Evolutionary conservation across 2,797 vertebrate genomes (phyloP).

Genomic region (Acomys russatus): DNA sequence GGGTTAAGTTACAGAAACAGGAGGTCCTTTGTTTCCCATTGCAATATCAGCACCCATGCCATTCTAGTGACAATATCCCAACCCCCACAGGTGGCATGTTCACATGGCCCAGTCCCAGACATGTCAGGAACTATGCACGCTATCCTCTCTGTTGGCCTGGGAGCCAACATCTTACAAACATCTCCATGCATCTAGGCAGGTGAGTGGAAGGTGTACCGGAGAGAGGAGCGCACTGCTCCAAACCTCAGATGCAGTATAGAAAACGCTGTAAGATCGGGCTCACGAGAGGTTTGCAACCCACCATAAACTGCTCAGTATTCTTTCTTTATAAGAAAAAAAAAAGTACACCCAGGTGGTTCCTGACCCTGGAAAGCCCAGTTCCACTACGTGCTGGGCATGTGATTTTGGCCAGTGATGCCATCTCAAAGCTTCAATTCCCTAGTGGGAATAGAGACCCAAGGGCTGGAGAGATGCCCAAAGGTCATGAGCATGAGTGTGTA

Average conservation of each 20-base stretch:
- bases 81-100: fast-evolving
- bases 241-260: not conserved
- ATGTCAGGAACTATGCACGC: not conserved
- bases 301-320: slow-evolving; percentile 4
- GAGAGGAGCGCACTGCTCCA: not conserved
- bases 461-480: not conserved
- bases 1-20: not conserved
- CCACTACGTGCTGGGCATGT: not conserved
- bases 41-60: not conserved
- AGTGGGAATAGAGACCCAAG: not conserved
- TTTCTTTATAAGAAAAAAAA: slow-evolving; percentile 60
- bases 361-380: not conserved
- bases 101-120: not conserved
- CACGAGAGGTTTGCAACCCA: not conserved
- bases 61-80: not conserved
- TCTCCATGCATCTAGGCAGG: slow-evolving; percentile 7
- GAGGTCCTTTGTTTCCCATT: not conserved
- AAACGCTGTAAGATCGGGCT: not conserved
- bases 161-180: slow-evolving; percentile 53
- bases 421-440: slow-evolving; percentile 9
- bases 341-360: not conserved
- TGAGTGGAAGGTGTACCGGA: not conserved
- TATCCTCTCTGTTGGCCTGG: slow-evolving; percentile 6
- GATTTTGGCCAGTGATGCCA: not conserved
- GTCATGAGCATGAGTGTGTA: not conserved